phyloP scores from a whole-genome alignment of 2,797 vertebrate species.

The Pampus argenteus region DNA sequence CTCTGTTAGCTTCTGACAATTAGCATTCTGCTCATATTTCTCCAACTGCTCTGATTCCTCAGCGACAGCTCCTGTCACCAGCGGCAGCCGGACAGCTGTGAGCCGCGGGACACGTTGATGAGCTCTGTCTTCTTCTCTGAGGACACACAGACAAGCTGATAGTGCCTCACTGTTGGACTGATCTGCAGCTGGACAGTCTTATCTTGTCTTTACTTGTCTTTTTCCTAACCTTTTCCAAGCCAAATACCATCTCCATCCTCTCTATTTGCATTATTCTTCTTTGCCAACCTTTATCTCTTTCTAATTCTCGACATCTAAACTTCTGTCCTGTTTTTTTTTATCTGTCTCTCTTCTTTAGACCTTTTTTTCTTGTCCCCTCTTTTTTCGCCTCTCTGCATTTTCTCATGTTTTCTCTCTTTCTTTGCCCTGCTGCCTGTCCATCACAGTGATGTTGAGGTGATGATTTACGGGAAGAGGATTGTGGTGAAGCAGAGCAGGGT shows the following conservation, averaged over 20 bases:
- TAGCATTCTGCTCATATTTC: constrained; percentile 66
- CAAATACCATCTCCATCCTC: not conserved
- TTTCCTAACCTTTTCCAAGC: not conserved
- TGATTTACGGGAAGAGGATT: constrained; percentile 57
- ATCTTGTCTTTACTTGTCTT: not conserved
- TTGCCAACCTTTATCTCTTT: not conserved
- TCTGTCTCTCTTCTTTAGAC: no score
- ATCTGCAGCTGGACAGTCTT: not conserved
- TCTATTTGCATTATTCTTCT: not conserved
- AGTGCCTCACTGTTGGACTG: not conserved
- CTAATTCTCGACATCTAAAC: no score
- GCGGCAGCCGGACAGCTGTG: constrained; percentile 17
- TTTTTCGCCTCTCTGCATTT: constrained; percentile 5
- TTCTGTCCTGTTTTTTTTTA: no score
- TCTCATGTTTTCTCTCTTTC: not conserved
- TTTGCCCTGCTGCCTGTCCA: constrained; percentile 25
- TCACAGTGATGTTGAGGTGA: constrained; percentile 72
- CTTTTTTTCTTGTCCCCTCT: not conserved
- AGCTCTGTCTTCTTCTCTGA: not conserved
- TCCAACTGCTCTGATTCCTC: constrained; percentile 37
- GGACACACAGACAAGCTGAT: not conserved
- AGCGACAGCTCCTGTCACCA: constrained; percentile 52
- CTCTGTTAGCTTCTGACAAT: constrained; percentile 50
- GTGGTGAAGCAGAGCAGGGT: constrained; percentile 27
- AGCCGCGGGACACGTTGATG: constrained; percentile 9